Evolutionary conservation across 2,113 vertebrate species (phyloP).

Genomic region (Brienomyrus longianalis): DNA sequence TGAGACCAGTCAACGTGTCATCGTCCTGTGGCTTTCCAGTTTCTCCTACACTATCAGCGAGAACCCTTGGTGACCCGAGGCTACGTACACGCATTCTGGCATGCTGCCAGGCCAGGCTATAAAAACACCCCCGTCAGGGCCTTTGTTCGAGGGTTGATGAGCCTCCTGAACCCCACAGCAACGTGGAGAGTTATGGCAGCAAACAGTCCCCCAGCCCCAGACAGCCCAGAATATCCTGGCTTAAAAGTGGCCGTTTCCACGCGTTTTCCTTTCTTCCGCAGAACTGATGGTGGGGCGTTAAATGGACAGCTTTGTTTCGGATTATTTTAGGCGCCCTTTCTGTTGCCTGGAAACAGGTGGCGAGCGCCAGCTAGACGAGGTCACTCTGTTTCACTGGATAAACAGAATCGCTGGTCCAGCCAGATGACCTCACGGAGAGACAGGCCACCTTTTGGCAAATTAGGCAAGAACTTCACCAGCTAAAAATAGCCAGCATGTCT

Average conservation of each 20-base stretch:
- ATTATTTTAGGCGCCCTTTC: not conserved
- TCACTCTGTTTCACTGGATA: not conserved
- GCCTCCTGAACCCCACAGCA: not conserved
- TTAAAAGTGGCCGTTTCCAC: not conserved
- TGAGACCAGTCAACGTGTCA: not conserved
- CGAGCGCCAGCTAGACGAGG: not conserved
- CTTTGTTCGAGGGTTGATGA: not conserved
- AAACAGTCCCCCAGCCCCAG: not conserved
- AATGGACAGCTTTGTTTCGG: not conserved
- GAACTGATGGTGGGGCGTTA: not conserved
- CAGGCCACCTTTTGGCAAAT: not conserved
- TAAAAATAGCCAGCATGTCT: not conserved
- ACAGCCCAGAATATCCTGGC: too few species aligned
- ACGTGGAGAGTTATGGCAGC: not conserved
- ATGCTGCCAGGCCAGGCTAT: not conserved
- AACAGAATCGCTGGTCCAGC: not conserved
- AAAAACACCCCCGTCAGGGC: not conserved
- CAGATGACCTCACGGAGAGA: not conserved
- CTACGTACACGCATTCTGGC: not conserved
- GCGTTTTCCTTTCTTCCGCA: not conserved
- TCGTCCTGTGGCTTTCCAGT: rapidly evolving
- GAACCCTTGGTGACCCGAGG: not conserved
- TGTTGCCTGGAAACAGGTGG: conserved; percentile 12
- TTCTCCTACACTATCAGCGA: not conserved
- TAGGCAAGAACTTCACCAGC: not conserved